Evolutionary conservation across 2,888 invertebrate genomes (phyloP), one percentile per base, ranked within the genome.

Genomic region (Himalopsyche tibetana): DNA sequence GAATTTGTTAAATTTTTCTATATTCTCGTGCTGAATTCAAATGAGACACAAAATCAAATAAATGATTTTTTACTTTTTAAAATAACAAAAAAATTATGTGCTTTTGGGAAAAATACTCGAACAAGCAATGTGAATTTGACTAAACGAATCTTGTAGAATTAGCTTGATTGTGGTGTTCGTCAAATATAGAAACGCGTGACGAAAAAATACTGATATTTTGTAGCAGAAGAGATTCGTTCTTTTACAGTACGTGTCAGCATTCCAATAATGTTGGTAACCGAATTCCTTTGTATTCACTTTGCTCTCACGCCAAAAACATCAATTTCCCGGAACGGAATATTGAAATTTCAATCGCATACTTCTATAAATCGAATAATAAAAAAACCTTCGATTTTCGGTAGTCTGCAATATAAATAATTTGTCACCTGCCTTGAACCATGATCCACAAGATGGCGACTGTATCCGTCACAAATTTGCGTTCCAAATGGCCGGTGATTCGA

Each of bases 281-380:
- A 15, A 36, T 74, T 74, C 15, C 12, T 74, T 74, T 38, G 74
- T 74, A 74, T 74, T 83, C 74, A 69, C 40, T 42, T 36, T n/a
- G 45, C 63, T 42, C 45, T 83, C 81, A 28, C 36, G 55, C 82
- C 82, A 80, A 82, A 86, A 84, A 86, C 82, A 84, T 84, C 84
- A 84, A 86, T 86, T 84, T 86, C 74, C 82, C 84, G 82, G 51
- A 79, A 82, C n/a, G 36, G 74, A 85, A 85, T 85, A 83, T 85
- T 83, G 83, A 85, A 87, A 87, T 83, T 85, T 79, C 87, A 85
- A 83, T 83, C 83, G 80, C 84, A 85, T 56, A 55, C 80, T 79
- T 17, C 83, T 11, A 74, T 42, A 55, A 84, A 84, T 84, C 80
- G 80, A 56, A 55, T 84, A 56, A 84, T 56, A 55, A 80, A 80